Evolutionary conservation across 2,888 invertebrate species (phyloP).

Genomic region (Linnaemya tessellans): DNA sequence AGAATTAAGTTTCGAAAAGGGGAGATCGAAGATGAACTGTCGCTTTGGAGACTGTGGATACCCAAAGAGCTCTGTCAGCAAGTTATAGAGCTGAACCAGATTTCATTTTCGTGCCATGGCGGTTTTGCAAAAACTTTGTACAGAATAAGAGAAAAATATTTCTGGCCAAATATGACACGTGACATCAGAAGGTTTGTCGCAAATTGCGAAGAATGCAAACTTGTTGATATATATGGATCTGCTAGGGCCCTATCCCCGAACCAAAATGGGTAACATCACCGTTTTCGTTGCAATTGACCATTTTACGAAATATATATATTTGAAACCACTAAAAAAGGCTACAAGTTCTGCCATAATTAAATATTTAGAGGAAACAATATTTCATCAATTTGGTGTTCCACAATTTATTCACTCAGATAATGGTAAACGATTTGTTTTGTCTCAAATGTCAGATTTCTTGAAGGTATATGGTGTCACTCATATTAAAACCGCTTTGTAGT

Average conservation of each 20-base stretch:
- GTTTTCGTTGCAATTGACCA: neutral
- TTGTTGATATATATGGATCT: neutral
- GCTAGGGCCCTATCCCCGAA: neutral
- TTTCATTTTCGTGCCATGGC: neutral
- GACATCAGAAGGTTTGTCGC: neutral
- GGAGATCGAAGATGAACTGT: neutral
- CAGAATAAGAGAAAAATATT: no score
- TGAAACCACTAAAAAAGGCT: neutral
- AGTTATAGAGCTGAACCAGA: neutral
- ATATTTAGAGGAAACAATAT: neutral
- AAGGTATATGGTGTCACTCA: neutral
- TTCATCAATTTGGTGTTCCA: neutral
- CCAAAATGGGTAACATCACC: neutral
- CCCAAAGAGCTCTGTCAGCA: neutral
- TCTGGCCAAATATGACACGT: neutral
- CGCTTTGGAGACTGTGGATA: conserved; percentile 1
- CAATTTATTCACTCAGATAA: conserved; percentile 2
- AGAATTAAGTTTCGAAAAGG: neutral
- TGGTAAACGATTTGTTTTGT: neutral
- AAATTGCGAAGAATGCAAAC: neutral
- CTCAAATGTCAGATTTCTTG: neutral
- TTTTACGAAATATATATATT: neutral
- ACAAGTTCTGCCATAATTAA: neutral
- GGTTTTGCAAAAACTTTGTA: neutral
- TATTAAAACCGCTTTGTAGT: neutral